These are phyloP conservation scores for Aphrocallistes beatrix DNA, from an alignment of 37 sponge, comb jelly and placozoan species.

Conservation along the genomic window DNA sequence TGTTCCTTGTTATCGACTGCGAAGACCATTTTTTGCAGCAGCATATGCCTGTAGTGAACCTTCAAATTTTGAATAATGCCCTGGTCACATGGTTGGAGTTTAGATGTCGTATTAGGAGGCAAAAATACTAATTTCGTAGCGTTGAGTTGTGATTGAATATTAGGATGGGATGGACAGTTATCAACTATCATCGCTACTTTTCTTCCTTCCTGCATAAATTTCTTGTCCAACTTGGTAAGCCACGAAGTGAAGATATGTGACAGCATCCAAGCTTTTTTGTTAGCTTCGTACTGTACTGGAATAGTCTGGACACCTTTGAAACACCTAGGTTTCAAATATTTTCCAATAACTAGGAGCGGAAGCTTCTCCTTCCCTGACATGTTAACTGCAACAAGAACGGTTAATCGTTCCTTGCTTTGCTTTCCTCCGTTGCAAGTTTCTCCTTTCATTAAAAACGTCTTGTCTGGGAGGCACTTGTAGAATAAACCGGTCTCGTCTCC, in stretches of 20 bases:
- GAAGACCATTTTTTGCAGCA: not conserved
- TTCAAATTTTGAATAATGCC: not conserved
- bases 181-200: not conserved
- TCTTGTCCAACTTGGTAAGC: not conserved
- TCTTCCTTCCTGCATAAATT: not conserved
- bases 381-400: slow-evolving; percentile 17
- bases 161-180: not conserved
- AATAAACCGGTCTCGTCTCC: too few species aligned
- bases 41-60: not conserved
- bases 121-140: not conserved
- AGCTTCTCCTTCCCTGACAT: slow-evolving; percentile 22
- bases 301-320: slow-evolving; percentile 19
- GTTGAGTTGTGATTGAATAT: not conserved
- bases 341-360: slow-evolving; percentile 3
- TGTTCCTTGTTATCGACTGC: not conserved
- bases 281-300: not conserved
- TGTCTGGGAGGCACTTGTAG: not conserved
- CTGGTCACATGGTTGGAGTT: not conserved
- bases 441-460: slow-evolving; percentile 9
- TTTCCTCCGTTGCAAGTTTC: not conserved
- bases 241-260: not conserved
- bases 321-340: slow-evolving; percentile 14
- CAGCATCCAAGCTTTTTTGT: slow-evolving; percentile 21
- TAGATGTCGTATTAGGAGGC: not conserved
- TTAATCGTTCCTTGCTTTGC: slow-evolving; percentile 15